Base-by-base conservation (phyloP, 2,797 vertebrate species). In the Leucoraja ocellata region DNA sequence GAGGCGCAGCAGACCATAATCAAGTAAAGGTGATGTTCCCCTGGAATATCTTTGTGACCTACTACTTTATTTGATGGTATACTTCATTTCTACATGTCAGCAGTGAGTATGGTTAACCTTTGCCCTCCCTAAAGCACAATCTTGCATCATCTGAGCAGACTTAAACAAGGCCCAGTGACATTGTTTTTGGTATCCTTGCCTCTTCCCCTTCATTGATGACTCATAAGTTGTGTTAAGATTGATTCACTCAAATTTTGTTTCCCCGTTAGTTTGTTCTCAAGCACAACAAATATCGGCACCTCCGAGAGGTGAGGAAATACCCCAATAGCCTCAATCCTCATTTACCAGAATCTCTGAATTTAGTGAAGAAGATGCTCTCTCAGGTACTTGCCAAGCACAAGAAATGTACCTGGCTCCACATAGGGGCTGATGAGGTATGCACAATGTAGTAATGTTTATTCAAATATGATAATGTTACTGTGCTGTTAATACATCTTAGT, bases 241-340 rank as follows among this genome's bases (percentile, higher is more conserved):
- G 21, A 61, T 63, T 84, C 28, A 84, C 25, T 61, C 23, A 61
- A n/a, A 28, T 32, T 86, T 32, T 63, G 80, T 63, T n/a, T 36
- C 90, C 0, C 0, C 0, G 0, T 32, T 94, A 97, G 97, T 97
- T 97, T 95, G 96, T 97, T 93, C 95, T 97, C 94, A 97, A 97
- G 94, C 97, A 97, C 0, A 93, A 96, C 93, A 95, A 96, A 93
- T 97, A 94, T 94, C 94, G 94, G 68, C 68, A 93, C 80, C 93
- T 97, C 94, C 95, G 97, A 93, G 97, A 97, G 94, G 95, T 96
- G 2, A 94, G 94, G 39, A 94, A 94, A 13, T 96, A 96, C 94
- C 97, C 97, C 94, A 97, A 97, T 95, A 97, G 96, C 95, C 95
- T 97, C 95, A 97, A 97, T 94, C 96, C 97, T 16, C 96, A 96